Conservation (phyloP, 2,888 invertebrate genomes). For the Argyresthia goedartella region DNA sequence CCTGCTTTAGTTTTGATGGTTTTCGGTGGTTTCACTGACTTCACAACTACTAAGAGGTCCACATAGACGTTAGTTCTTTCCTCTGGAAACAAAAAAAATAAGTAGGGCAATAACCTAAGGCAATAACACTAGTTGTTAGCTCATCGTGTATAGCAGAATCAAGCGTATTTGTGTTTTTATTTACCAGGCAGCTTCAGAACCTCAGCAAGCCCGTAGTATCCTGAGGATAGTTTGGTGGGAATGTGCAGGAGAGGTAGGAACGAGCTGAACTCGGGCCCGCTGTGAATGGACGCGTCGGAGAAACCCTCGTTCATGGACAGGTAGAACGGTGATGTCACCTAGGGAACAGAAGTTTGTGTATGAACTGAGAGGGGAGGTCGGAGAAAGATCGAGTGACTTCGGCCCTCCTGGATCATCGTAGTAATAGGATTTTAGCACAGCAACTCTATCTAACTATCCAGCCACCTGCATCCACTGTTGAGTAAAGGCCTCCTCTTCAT, state of each 20-base stretch:
- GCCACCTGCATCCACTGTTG: no score
- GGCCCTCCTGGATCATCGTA: no score
- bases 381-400: no score
- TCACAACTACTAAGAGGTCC: conserved; percentile 79
- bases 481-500: no score
- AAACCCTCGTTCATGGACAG: conserved; percentile 76
- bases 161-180: no score
- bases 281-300: conserved; percentile 73
- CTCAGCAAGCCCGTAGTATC: conserved; percentile 68
- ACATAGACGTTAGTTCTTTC: conserved; percentile 59
- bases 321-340: conserved; percentile 75
- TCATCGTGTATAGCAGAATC: neutral
- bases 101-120: neutral
- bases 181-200: conserved; percentile 50
- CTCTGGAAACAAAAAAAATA: conserved; percentile 28
- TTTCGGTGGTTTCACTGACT: conserved; percentile 72
- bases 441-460: no score
- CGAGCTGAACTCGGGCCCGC: conserved; percentile 53
- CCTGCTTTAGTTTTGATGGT: conserved; percentile 74
- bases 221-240: conserved; percentile 75
- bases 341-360: conserved; percentile 14
- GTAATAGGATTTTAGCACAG: no score
- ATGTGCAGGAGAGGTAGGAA: conserved; percentile 70
- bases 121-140: neutral
- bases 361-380: no score